Conservation (phyloP, 1,140 invertebrate genomes). For the Drosophila albomicans region DNA sequence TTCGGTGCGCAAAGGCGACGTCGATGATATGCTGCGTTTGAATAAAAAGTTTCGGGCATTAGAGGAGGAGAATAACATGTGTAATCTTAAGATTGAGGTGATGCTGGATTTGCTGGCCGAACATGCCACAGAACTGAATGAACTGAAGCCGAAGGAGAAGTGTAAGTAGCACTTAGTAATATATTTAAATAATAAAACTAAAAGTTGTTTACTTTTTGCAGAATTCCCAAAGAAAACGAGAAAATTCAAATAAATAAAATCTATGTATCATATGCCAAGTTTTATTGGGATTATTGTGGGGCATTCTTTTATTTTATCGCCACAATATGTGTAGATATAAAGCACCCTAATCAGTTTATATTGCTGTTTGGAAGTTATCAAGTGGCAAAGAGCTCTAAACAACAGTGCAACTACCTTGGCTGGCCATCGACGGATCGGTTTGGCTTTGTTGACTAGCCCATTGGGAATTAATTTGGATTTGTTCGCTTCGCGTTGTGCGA, state of each 20-base stretch:
- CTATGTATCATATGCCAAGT: background rate
- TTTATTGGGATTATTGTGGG: background rate
- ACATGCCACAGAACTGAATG: slow-evolving; percentile 75
- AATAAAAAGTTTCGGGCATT: slow-evolving; percentile 70
- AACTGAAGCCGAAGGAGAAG: slow-evolving; percentile 69
- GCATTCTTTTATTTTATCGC: slow-evolving; percentile 10
- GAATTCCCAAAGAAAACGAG: background rate
- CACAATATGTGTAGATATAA: slow-evolving; percentile 29
- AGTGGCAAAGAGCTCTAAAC: slow-evolving; percentile 33
- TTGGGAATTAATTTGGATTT: slow-evolving; percentile 80
- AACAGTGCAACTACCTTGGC: slow-evolving; percentile 20
- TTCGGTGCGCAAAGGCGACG: slow-evolving; percentile 67
- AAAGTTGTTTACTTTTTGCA: background rate
- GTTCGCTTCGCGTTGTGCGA: slow-evolving; percentile 48
- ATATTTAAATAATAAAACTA: background rate
- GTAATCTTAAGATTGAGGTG: slow-evolving; percentile 79
- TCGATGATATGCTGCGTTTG: slow-evolving; percentile 74
- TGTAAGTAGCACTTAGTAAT: slow-evolving; percentile 18
- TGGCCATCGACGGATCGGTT: slow-evolving; percentile 39
- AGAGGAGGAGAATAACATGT: slow-evolving; percentile 83
- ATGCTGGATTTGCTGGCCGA: slow-evolving; percentile 80
- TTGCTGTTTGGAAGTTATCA: slow-evolving; percentile 51
- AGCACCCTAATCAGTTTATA: slow-evolving; percentile 44
- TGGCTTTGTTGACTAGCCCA: slow-evolving; percentile 77
- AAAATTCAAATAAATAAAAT: background rate